Conservation (phyloP, 30 jellyfish, hydroid and myxozoan species). For the Phacellophora camtschatica region DNA sequence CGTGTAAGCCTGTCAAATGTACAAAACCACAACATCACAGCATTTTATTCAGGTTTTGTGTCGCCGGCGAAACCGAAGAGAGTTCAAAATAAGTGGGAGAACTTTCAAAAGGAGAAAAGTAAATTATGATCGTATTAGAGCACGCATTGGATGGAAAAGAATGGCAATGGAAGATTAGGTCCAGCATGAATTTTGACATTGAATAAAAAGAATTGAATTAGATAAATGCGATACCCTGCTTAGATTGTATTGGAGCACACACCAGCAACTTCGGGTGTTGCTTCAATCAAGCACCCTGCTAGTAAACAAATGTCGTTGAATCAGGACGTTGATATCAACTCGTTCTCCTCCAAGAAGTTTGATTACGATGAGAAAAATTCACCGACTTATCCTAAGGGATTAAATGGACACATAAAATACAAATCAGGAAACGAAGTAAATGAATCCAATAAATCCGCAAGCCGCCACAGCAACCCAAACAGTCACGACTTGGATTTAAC, state of each 20-base stretch:
- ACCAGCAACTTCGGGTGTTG: too few relatives aligned
- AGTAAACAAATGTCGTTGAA: constrained; percentile 40
- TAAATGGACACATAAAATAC: background rate
- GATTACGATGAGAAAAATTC: background rate
- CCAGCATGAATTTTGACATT: background rate
- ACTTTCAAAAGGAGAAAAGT: too few relatives aligned
- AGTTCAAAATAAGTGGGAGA: too few relatives aligned
- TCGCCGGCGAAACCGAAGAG: background rate
- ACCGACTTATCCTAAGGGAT: too few relatives aligned
- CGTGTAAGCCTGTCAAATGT: constrained; percentile 55
- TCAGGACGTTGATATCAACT: constrained; percentile 12
- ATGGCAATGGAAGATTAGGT: background rate
- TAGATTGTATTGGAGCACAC: constrained; percentile 43
- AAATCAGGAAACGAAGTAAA: constrained; percentile 7
- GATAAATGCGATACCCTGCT: constrained; percentile 39
- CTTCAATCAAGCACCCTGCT: too few relatives aligned
- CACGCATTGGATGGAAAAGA: too few relatives aligned
- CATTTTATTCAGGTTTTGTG: background rate
- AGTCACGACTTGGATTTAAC: constrained; percentile 3
- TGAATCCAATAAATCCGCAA: constrained; percentile 23
- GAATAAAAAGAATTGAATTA: background rate
- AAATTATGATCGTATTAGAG: too few relatives aligned
- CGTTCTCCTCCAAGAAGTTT: background rate
- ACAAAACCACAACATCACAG: constrained; percentile 34
- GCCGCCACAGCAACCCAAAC: constrained; percentile 3